A percentile compares a stretch with the other conserved stretches of the same genome.
Conservation (phyloP, 2,113 vertebrate species). For the Steatornis caripensis region DNA sequence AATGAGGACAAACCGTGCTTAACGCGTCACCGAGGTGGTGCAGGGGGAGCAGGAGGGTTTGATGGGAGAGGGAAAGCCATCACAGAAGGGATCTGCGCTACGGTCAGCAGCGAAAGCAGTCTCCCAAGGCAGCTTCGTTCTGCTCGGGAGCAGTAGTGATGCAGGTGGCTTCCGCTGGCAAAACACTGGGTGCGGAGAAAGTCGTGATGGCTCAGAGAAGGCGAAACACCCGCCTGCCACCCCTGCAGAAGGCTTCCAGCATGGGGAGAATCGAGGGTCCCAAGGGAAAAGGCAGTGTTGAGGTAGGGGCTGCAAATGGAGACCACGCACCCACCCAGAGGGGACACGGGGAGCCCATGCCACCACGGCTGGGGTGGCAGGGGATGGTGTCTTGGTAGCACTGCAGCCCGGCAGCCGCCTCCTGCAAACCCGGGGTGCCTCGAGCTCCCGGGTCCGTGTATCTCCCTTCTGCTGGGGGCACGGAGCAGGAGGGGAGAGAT, state of each 20-base stretch:
- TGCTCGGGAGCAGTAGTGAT: not conserved
- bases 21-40: not conserved
- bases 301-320: not conserved
- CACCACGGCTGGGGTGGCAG: not conserved
- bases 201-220: not conserved
- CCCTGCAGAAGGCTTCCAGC: not conserved
- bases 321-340: not conserved
- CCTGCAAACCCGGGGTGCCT: not conserved
- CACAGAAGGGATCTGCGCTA: not conserved
- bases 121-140: not conserved
- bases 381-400: not conserved
- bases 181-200: not conserved
- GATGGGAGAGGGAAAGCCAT: not conserved
- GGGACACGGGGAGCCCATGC: too few species aligned
- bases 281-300: not conserved
- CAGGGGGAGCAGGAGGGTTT: not conserved
- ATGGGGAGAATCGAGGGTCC: fast-evolving
- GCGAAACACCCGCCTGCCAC: not conserved
- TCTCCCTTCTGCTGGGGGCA: not conserved
- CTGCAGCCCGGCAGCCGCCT: not conserved
- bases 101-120: not conserved
- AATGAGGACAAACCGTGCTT: not conserved
- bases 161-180: not conserved
- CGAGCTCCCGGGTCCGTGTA: fast-evolving
- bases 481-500: not conserved